Conservation (phyloP, 2,113 vertebrate species). For the Alces alces region DNA sequence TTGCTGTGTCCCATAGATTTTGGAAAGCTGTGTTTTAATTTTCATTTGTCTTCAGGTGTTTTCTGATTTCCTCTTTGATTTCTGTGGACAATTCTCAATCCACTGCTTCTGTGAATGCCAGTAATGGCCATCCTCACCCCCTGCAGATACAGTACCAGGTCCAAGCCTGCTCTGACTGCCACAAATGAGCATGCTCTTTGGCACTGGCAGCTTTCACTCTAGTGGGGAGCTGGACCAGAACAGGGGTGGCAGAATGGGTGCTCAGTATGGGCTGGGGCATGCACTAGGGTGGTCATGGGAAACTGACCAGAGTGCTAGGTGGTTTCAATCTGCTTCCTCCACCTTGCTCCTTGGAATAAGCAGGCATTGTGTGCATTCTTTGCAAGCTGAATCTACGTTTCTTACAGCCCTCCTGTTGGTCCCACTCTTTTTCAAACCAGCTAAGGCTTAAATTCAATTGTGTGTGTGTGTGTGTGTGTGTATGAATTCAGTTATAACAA, state of each 20-base stretch:
- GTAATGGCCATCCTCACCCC: background rate
- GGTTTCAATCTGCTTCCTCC: background rate
- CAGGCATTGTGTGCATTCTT: background rate
- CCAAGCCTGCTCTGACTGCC: background rate
- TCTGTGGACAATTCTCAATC: background rate
- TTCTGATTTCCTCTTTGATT: background rate
- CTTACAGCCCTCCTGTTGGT: background rate
- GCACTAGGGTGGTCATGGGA: background rate
- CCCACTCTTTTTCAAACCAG: background rate
- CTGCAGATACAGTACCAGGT: background rate
- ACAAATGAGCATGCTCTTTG: background rate
- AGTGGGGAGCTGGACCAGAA: background rate
- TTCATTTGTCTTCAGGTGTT: background rate
- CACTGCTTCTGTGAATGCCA: background rate
- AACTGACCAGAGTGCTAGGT: background rate
- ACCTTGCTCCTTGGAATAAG: background rate
- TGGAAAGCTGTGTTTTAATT: background rate
- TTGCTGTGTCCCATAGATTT: background rate
- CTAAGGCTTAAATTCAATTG: background rate
- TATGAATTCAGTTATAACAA: background rate
- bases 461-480: too few species aligned
- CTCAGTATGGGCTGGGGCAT: background rate
- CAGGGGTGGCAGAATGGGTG: fast-evolving
- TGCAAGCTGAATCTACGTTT: background rate
- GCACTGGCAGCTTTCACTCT: background rate